Evolutionary conservation across 2,888 invertebrate genomes (phyloP).

Genomic region (Leptogaster cylindrica): DNA sequence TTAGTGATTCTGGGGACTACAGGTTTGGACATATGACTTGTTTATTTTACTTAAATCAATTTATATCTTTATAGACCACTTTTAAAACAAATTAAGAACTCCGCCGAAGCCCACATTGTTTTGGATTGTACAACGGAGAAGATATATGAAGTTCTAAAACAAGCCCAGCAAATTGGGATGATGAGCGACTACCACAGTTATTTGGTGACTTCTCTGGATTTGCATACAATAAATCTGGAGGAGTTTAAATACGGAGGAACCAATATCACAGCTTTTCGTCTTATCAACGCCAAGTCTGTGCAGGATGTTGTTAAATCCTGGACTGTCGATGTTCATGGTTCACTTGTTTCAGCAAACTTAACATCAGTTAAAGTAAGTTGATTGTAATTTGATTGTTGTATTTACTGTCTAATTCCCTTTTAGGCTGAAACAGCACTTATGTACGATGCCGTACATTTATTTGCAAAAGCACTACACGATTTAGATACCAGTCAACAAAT

Average conservation of each 20-base stretch:
- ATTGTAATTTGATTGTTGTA: conserved; percentile 3
- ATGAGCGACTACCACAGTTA: conserved; percentile 96
- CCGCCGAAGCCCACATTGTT: conserved; percentile 89
- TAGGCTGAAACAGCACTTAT: conserved; percentile 95
- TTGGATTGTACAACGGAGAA: conserved; percentile 87
- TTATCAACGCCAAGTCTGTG: conserved; percentile 86
- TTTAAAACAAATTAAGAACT: conserved; percentile 90
- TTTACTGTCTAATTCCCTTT: neutral
- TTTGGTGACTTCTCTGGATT: conserved; percentile 88
- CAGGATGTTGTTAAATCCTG: conserved; percentile 80
- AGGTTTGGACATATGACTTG: conserved; percentile 65
- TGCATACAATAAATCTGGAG: conserved; percentile 89
- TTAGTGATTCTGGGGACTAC: conserved; percentile 84
- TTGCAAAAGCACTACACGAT: conserved; percentile 90
- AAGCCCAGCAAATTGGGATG: conserved; percentile 96
- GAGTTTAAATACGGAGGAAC: conserved; percentile 95
- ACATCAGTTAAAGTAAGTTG: conserved; percentile 62
- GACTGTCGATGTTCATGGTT: conserved; percentile 76
- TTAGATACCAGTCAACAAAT: conserved; percentile 89
- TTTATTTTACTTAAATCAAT: neutral
- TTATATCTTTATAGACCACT: conserved; percentile 70
- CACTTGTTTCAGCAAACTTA: conserved; percentile 63
- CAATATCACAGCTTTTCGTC: conserved; percentile 90
- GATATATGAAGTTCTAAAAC: conserved; percentile 85
- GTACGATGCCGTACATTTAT: conserved; percentile 95